A percentile compares a stretch with the other conserved stretches of the same genome.
Conservation (phyloP, 1,140 invertebrate genomes). For the Arion vulgaris region DNA sequence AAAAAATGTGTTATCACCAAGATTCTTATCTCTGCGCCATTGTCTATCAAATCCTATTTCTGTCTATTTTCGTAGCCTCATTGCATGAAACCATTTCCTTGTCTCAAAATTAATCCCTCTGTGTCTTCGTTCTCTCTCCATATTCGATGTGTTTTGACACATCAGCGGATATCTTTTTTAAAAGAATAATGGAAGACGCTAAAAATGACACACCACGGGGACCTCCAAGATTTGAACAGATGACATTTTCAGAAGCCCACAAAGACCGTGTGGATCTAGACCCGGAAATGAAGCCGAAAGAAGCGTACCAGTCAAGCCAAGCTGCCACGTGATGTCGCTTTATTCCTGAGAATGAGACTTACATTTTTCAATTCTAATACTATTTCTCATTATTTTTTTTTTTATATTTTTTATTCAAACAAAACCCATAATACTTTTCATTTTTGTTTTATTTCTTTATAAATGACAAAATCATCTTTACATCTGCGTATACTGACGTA, state of each 20-base stretch:
- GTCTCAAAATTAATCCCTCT: constrained; percentile 9
- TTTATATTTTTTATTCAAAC: no score
- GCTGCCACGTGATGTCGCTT: constrained; percentile 2
- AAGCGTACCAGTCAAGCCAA: not conserved
- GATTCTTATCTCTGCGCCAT: no score
- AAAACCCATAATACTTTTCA: no score
- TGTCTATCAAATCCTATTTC: not conserved
- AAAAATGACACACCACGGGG: not conserved
- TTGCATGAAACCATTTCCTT: not conserved
- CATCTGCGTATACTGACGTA: no score
- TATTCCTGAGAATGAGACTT: not conserved
- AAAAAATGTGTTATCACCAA: no score
- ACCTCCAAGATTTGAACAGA: not conserved
- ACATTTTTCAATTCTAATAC: not conserved
- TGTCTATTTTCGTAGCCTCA: not conserved
- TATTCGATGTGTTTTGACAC: no score
- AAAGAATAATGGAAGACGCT: constrained; percentile 7
- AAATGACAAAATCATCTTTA: no score
- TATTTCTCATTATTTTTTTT: not conserved
- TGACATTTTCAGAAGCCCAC: constrained; percentile 5
- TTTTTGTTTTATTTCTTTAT: no score
- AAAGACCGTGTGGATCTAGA: not conserved
- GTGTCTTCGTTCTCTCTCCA: not conserved
- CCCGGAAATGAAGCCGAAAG: constrained; percentile 10
- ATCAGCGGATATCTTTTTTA: no score